Conservation (phyloP, 2,113 vertebrate genomes). For the Cromileptes altivelis region DNA sequence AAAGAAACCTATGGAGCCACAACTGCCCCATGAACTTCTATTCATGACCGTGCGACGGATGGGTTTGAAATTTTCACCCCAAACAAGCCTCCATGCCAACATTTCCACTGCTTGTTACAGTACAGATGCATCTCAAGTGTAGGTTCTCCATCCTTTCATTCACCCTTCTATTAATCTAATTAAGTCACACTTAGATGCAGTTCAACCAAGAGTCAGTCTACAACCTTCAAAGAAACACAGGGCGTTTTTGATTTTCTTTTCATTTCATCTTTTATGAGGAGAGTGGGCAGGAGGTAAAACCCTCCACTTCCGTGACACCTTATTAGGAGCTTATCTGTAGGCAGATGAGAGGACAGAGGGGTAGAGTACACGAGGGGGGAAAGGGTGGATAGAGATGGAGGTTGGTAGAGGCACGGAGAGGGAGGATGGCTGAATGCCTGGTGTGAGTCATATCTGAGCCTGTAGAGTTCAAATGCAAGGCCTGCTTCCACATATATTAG, state of each 20-base stretch:
- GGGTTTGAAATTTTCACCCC: background rate
- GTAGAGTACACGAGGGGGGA: background rate
- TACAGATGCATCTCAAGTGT: background rate
- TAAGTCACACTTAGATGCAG: background rate
- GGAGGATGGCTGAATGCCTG: conserved; percentile 18
- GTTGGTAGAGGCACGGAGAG: conserved; percentile 21
- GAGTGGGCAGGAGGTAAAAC: conserved; percentile 12
- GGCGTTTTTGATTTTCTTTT: background rate
- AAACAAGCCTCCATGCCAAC: background rate
- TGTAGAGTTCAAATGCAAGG: conserved; percentile 42
- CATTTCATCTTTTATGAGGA: conserved; percentile 1
- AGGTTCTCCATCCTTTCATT: background rate
- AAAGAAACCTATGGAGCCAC: background rate
- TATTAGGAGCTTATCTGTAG: conserved; percentile 21
- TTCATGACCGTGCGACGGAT: background rate
- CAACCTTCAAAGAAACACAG: background rate
- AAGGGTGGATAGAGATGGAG: conserved; percentile 10
- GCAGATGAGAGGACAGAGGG: conserved; percentile 1
- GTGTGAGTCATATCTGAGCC: conserved; percentile 47
- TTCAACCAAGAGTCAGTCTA: background rate
- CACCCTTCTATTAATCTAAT: background rate
- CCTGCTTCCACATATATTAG: conserved; percentile 37
- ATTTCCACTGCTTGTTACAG: background rate
- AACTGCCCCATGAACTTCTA: background rate
- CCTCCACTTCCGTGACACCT: conserved; percentile 14